phyloP scores from a whole-genome alignment of 2,797 vertebrate species.

The Manis javanica region DNA sequence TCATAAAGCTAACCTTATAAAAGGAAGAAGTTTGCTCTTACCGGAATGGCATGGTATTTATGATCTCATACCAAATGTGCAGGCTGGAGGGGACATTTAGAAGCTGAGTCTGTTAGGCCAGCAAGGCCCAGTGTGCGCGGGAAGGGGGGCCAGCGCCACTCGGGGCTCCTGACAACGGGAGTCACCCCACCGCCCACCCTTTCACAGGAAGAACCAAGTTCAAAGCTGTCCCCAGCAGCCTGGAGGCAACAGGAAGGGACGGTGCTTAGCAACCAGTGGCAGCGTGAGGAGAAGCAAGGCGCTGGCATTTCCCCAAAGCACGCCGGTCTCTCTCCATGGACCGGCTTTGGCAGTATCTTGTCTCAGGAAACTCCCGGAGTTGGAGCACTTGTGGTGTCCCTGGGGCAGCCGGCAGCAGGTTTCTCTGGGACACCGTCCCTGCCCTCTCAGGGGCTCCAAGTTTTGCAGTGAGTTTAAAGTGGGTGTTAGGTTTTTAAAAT shows the following conservation, averaged over 20 bases:
- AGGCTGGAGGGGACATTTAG: constrained; percentile 36
- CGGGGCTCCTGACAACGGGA: neutral
- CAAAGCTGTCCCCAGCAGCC: fast-evolving
- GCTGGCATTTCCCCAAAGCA: neutral
- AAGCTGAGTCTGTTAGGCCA: neutral
- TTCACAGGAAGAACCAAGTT: neutral
- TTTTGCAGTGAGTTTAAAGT: neutral
- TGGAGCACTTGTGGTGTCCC: fast-evolving
- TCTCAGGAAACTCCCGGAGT: neutral
- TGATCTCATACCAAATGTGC: constrained; percentile 20
- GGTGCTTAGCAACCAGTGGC: neutral
- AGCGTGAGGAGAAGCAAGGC: neutral
- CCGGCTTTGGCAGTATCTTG: fast-evolving
- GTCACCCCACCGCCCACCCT: fast-evolving
- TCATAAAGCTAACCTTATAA: constrained; percentile 70
- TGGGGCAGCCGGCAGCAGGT: neutral
- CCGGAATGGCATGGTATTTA: constrained; percentile 64
- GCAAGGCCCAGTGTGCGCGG: neutral
- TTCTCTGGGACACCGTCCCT: neutral
- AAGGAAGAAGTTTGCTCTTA: constrained; percentile 13
- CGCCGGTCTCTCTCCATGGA: neutral
- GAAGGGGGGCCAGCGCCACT: neutral
- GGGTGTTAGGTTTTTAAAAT: neutral
- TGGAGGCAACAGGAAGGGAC: neutral
- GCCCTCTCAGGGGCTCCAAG: neutral